These are phyloP conservation scores for Callocephalon fimbriatum DNA, from an alignment of 2,113 vertebrate genomes.

Conservation along the genomic window DNA sequence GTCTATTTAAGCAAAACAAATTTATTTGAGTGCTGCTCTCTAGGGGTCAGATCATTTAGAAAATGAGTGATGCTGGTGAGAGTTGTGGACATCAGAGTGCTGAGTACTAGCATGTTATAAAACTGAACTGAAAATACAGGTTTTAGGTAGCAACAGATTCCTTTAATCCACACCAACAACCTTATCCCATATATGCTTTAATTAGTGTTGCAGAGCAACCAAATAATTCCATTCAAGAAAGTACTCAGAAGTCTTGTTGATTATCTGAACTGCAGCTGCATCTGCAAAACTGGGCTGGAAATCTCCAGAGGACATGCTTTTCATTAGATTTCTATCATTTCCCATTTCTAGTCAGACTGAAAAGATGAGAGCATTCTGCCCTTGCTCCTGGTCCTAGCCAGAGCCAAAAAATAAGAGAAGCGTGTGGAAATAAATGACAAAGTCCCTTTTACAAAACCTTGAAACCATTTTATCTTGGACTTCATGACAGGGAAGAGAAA, in stretches of 20 bases:
- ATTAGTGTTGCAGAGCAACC: background rate
- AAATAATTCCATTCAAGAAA: background rate
- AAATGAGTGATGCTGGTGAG: background rate
- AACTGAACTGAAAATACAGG: background rate
- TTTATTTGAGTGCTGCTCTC: background rate
- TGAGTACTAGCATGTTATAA: background rate
- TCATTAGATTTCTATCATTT: background rate
- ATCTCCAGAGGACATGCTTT: background rate
- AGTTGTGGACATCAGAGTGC: background rate
- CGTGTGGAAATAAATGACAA: background rate
- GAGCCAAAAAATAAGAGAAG: background rate
- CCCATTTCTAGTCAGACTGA: background rate
- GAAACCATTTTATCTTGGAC: background rate
- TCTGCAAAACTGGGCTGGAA: background rate
- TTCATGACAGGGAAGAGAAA: background rate
- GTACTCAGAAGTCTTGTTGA: background rate
- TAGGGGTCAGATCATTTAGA: background rate
- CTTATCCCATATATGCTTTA: background rate
- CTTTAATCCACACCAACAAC: background rate
- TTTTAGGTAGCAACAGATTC: background rate
- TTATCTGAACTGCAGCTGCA: background rate
- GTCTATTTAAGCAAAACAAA: background rate
- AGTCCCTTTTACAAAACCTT: background rate
- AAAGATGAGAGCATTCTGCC: background rate
- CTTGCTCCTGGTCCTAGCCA: background rate